Evolutionary conservation across 2,797 vertebrate genomes (phyloP).

Genomic region (Aldrovandia affinis): DNA sequence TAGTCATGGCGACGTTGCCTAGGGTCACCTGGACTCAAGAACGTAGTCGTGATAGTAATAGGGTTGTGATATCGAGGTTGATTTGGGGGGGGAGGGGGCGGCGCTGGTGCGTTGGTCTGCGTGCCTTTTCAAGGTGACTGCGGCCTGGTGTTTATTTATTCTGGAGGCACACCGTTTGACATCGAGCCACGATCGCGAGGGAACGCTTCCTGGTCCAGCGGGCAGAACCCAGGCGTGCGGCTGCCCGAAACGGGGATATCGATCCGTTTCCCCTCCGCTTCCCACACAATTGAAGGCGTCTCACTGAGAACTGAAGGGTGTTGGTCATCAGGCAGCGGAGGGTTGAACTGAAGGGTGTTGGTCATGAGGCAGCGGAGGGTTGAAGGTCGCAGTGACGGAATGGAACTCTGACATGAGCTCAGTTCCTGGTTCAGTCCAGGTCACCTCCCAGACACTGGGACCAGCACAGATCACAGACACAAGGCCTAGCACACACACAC

Average conservation of each 20-base stretch:
- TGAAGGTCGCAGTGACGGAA: background rate
- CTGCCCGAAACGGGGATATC: too few species aligned
- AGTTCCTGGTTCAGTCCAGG: too few species aligned
- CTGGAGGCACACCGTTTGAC: background rate
- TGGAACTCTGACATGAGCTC: background rate
- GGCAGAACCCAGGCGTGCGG: background rate
- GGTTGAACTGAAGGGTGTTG: background rate
- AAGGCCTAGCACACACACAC: background rate
- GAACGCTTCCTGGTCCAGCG: background rate
- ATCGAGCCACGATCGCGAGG: background rate
- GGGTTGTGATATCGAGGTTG: background rate
- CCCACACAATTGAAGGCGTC: background rate
- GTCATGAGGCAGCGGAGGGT: background rate
- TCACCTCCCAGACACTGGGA: background rate
- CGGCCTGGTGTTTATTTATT: background rate
- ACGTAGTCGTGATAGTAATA: too few species aligned
- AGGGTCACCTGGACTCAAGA: too few species aligned
- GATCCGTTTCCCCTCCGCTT: background rate
- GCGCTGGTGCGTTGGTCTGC: background rate
- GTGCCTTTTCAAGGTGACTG: slow-evolving; percentile 22
- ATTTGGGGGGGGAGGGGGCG: background rate
- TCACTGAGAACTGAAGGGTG: background rate
- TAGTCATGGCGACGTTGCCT: too few species aligned
- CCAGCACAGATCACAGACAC: background rate
- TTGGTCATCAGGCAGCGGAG: too few species aligned